Conservation (phyloP, 2,797 vertebrate genomes). For the Xenopus petersii region DNA sequence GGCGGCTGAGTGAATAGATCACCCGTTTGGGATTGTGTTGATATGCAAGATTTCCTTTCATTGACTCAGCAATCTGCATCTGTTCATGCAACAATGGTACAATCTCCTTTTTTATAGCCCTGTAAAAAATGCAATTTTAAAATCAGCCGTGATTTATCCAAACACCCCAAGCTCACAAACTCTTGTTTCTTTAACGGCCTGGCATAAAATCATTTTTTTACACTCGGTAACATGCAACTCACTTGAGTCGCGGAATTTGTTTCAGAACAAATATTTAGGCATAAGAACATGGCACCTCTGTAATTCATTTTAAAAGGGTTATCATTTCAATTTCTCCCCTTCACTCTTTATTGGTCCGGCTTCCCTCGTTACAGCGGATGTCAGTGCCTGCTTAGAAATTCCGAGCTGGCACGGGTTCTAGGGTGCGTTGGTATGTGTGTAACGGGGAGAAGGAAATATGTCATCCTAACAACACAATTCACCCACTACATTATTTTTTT, state of each 20-base stretch:
- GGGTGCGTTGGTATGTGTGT: constrained; percentile 38
- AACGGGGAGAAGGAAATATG: constrained; percentile 33
- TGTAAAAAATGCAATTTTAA: constrained; percentile 65
- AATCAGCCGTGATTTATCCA: constrained; percentile 68
- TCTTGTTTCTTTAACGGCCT: constrained; percentile 72
- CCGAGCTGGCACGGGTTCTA: constrained; percentile 8
- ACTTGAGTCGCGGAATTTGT: constrained; percentile 71
- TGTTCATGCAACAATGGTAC: constrained; percentile 61
- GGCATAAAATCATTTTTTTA: constrained; percentile 69
- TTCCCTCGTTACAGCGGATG: constrained; percentile 51
- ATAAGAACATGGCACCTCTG: constrained; percentile 68
- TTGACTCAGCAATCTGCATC: constrained; percentile 54
- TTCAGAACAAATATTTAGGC: constrained; percentile 78
- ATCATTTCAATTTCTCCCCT: constrained; percentile 71
- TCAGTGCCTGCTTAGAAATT: constrained; percentile 30
- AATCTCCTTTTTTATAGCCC: constrained; percentile 52
- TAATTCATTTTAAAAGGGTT: constrained; percentile 77
- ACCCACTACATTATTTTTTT: constrained; percentile 27
- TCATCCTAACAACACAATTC: constrained; percentile 35
- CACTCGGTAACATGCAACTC: constrained; percentile 71
- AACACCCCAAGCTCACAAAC: constrained; percentile 66
- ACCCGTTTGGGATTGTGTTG: neutral
- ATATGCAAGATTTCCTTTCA: constrained; percentile 29
- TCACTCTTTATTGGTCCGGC: constrained; percentile 64
- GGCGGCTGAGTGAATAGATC: neutral